Evolutionary conservation across 2,113 vertebrate genomes (phyloP).

Genomic region (Leuciscus idus): DNA sequence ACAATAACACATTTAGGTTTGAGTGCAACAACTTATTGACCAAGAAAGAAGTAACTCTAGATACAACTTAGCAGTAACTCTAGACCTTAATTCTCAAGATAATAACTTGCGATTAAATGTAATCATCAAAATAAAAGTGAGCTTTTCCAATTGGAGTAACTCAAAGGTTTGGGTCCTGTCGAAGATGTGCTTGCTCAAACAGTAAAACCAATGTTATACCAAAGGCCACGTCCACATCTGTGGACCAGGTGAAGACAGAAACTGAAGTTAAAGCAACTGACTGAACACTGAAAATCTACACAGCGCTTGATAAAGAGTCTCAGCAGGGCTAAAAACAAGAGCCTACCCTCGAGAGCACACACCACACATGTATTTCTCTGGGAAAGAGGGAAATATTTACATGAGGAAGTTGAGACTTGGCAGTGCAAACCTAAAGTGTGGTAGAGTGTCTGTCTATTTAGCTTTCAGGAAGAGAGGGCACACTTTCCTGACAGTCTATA

Average conservation of each 20-base stretch:
- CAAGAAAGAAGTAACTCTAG: background rate
- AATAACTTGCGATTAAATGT: background rate
- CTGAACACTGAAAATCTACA: slow-evolving; percentile 26
- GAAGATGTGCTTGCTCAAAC: background rate
- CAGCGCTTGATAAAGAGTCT: slow-evolving; percentile 10
- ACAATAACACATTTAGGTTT: slow-evolving; percentile 26
- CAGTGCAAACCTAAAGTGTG: slow-evolving; percentile 1
- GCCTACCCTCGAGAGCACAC: slow-evolving; percentile 2
- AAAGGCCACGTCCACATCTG: slow-evolving; percentile 60
- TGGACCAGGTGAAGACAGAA: slow-evolving; percentile 57
- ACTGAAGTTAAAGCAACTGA: slow-evolving; percentile 13
- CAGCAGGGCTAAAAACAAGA: slow-evolving; percentile 18
- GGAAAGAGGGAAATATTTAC: slow-evolving; percentile 41
- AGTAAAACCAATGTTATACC: slow-evolving; percentile 9
- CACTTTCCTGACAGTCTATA: background rate
- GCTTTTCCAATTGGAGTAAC: background rate
- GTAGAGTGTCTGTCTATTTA: slow-evolving; percentile 1
- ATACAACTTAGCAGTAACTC: background rate
- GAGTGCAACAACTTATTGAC: slow-evolving; percentile 20
- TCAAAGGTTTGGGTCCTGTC: background rate
- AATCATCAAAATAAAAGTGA: slow-evolving; percentile 9
- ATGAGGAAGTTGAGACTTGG: slow-evolving; percentile 31
- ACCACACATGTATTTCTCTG: slow-evolving; percentile 34
- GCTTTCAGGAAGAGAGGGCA: background rate
- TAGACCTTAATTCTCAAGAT: background rate